phyloP scores from a whole-genome alignment of 2,113 vertebrate genomes.

The Corythaixoides concolor region DNA sequence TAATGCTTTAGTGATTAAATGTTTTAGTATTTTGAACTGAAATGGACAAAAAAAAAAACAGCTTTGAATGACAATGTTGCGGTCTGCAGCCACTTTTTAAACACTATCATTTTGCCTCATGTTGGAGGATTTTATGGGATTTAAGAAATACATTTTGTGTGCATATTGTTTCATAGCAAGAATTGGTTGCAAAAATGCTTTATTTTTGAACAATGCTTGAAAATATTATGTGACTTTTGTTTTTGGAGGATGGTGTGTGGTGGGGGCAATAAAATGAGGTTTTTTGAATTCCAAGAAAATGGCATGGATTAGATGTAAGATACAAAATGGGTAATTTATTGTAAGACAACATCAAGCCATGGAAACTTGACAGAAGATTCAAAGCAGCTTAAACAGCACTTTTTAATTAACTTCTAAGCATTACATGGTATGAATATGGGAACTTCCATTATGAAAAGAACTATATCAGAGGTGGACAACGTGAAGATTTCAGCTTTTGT shows the following conservation, averaged over 20 bases:
- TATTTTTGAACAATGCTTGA: slow-evolving; percentile 95
- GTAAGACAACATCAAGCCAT: slow-evolving; percentile 96
- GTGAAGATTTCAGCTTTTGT: slow-evolving; percentile 74
- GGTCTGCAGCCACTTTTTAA: slow-evolving; percentile 79
- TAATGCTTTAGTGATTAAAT: slow-evolving; percentile 89
- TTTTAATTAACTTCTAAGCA: slow-evolving; percentile 82
- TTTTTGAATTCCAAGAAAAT: slow-evolving; percentile 90
- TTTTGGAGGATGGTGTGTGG: slow-evolving; percentile 87
- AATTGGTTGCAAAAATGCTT: slow-evolving; percentile 90
- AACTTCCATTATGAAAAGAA: slow-evolving; percentile 75
- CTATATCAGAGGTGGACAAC: slow-evolving; percentile 76
- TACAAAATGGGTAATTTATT: slow-evolving; percentile 86
- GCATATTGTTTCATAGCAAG: slow-evolving; percentile 91
- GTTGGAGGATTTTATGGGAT: slow-evolving; percentile 85
- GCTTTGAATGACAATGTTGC: slow-evolving; percentile 78
- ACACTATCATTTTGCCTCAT: slow-evolving; percentile 82
- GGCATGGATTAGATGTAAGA: slow-evolving; percentile 84
- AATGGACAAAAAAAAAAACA: slow-evolving; percentile 80
- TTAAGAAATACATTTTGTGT: slow-evolving; percentile 87
- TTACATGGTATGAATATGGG: slow-evolving; percentile 77
- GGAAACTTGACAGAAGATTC: slow-evolving; percentile 93
- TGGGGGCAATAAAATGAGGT: slow-evolving; percentile 89
- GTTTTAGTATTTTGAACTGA: slow-evolving; percentile 89
- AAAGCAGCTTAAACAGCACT: slow-evolving; percentile 86
- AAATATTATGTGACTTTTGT: slow-evolving; percentile 88